Conservation (phyloP, 2,113 vertebrate species). For the Corvus cornix region DNA sequence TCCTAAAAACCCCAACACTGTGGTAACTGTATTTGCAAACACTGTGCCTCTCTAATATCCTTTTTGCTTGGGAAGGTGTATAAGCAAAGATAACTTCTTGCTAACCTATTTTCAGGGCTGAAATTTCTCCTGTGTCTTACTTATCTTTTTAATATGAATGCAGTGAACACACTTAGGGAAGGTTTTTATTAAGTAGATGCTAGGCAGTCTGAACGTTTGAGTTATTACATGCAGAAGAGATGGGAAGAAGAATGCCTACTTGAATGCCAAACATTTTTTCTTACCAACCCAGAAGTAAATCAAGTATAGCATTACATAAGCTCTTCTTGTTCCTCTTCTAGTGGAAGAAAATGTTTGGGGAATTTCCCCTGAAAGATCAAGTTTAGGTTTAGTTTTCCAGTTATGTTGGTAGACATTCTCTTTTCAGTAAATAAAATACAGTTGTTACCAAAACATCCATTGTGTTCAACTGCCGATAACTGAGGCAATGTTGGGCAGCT, state of each 20-base stretch:
- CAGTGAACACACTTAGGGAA: background rate
- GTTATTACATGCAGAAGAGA: background rate
- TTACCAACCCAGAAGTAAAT: background rate
- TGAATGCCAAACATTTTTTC: conserved; percentile 13
- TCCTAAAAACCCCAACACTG: no score
- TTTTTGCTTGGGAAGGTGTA: background rate
- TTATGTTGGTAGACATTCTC: background rate
- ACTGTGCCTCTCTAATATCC: background rate
- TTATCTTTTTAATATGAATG: background rate
- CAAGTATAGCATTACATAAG: background rate
- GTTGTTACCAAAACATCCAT: background rate
- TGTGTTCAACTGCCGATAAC: background rate
- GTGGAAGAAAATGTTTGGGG: background rate
- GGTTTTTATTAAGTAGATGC: background rate
- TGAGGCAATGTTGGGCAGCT: background rate
- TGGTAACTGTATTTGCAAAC: background rate
- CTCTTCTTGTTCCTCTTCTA: background rate
- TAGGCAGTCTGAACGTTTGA: background rate
- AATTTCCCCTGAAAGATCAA: background rate
- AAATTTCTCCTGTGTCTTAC: background rate
- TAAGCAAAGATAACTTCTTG: background rate
- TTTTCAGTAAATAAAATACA: background rate
- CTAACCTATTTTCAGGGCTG: background rate
- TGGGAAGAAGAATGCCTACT: background rate
- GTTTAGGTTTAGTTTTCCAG: background rate